A percentile compares a stretch with the other conserved stretches of the same genome.
phyloP scores from a whole-genome alignment of 1,140 invertebrate genomes.

The Musca vetustissima region DNA sequence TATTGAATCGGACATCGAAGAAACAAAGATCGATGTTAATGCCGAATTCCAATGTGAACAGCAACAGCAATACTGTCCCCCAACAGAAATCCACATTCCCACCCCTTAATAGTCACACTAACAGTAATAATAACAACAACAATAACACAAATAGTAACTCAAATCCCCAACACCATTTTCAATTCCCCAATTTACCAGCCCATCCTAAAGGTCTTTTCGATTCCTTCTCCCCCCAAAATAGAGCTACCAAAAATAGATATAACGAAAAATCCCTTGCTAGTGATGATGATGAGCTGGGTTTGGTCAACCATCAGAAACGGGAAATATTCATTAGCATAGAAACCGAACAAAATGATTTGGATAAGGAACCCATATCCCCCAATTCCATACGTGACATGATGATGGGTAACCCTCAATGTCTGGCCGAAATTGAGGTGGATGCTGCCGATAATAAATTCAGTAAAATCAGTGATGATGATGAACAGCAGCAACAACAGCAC shows the following conservation, averaged over 20 bases:
- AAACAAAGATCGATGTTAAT: slow-evolving; percentile 45
- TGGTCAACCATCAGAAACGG: slow-evolving; percentile 38
- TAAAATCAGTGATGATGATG: slow-evolving; percentile 49
- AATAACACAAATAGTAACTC: background rate
- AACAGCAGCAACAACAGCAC: slow-evolving; percentile 27
- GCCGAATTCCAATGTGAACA: slow-evolving; percentile 39
- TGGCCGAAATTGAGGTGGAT: slow-evolving; percentile 47
- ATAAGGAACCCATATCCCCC: slow-evolving; percentile 44
- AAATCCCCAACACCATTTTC: background rate
- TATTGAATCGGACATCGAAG: slow-evolving; percentile 50
- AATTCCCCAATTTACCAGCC: slow-evolving; percentile 8
- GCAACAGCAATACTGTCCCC: slow-evolving; percentile 15
- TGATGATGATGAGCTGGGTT: slow-evolving; percentile 28
- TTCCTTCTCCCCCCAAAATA: slow-evolving; percentile 11
- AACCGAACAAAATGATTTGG: slow-evolving; percentile 46
- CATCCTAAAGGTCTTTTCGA: slow-evolving; percentile 9
- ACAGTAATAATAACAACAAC: background rate
- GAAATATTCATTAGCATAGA: slow-evolving; percentile 55
- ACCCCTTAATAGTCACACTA: slow-evolving; percentile 7
- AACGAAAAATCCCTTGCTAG: slow-evolving; percentile 3
- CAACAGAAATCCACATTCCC: slow-evolving; percentile 18
- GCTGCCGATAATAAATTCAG: slow-evolving; percentile 48
- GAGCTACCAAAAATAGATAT: slow-evolving; percentile 13
- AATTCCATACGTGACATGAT: slow-evolving; percentile 49
- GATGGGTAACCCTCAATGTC: slow-evolving; percentile 46